Base-by-base conservation (phyloP, 1,140 invertebrate species). In the Amyelois transitella region DNA sequence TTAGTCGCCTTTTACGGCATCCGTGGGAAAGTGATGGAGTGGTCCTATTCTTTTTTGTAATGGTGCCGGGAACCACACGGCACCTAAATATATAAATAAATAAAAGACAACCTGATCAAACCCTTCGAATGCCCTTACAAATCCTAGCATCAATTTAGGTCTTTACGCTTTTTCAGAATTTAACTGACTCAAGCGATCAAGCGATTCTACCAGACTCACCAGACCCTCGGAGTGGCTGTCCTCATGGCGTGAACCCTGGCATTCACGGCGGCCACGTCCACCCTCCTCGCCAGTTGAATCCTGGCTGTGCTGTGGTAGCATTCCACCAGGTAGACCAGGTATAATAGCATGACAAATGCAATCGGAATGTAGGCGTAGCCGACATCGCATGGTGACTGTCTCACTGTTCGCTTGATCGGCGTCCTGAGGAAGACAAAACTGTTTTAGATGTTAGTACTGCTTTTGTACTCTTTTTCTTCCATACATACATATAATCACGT, bases 291-390 rank as follows among this genome's bases (percentile, higher is more conserved):
- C 6, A 92, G 75, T 65, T 92, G 90, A 54, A 92, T 90, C 80
- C 91, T 92, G 63, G 90, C 94, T 56, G 88, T 95, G 61, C 89
- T 94, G 69, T 96, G 94, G 88, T 94, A 96, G 72, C 95, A 96
- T 79, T 96, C 95, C 51, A 96, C 94, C 64, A 96, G 84, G 81
- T 96, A 96, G 6, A 96, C 93, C 44, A 96, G 81, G 82, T 96
- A 96, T 8, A 96, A 88, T 77, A 95, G 93, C 17, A 94, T 90
- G 66, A 95, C 92, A 74, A 96, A 95, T 8, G 94, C 94, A 18
- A 96, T 92, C 2, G 95, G 95, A 58, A 96, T 94, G 83, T 96
- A 96, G 58, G 95, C 92, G 86, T 96, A 96, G n/a, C 94, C 94
- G 51, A 95, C 94, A 64, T 95, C 94, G 81, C 95, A 96, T 0